These are phyloP conservation scores for Lithophane socia DNA, from an alignment of 2,888 invertebrate genomes.

Conservation along the genomic window DNA sequence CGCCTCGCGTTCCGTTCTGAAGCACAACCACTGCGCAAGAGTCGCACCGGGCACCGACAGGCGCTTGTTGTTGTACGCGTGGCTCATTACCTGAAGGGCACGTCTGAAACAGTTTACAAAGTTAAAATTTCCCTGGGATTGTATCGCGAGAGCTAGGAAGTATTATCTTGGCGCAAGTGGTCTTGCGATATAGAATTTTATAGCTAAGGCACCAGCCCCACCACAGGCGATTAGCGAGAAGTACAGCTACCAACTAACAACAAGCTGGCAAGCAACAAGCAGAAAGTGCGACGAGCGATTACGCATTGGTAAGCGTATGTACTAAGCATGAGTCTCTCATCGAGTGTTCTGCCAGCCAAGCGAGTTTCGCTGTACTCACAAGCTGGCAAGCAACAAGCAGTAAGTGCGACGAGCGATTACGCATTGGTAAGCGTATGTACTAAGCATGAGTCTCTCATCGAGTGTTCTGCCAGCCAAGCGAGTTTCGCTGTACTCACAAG, in stretches of 20 bases:
- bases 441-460: not conserved
- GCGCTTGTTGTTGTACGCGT: slow-evolving; percentile 90
- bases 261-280: not conserved
- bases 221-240: not conserved
- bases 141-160: not conserved
- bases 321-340: not conserved
- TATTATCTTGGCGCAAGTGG: not conserved
- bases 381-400: not conserved
- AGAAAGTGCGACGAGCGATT: not conserved
- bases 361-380: too few species aligned
- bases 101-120: slow-evolving; percentile 79
- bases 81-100: slow-evolving; percentile 89
- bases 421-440: not conserved
- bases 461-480: not conserved
- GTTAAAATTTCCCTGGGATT: not conserved
- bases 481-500: too few species aligned
- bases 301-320: not conserved
- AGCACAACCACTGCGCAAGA: slow-evolving; percentile 87
- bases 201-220: slow-evolving; percentile 2
- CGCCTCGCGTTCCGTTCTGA: slow-evolving; percentile 81
- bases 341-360: not conserved
- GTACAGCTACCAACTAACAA: not conserved
- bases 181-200: slow-evolving; percentile 2
- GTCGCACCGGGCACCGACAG: slow-evolving; percentile 86
- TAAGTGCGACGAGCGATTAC: not conserved